Evolutionary conservation across 2,888 invertebrate genomes (phyloP).

Genomic region (Alentia gelatinosa): DNA sequence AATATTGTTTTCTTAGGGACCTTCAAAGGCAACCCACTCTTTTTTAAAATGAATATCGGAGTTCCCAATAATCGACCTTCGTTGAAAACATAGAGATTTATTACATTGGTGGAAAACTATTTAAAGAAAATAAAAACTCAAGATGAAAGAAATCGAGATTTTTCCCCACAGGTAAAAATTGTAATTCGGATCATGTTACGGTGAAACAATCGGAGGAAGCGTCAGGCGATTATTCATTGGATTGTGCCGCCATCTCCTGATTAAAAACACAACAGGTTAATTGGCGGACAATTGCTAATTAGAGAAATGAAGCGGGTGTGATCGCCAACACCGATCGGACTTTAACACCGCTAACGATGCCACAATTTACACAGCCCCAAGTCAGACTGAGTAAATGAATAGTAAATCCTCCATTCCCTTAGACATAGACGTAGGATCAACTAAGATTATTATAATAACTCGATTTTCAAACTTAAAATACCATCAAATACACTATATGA

Average conservation of each 20-base stretch:
- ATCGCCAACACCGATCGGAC: background rate
- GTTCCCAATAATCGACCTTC: background rate
- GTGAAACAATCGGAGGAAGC: background rate
- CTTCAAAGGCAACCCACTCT: no score
- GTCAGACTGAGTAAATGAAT: no score
- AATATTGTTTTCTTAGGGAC: no score
- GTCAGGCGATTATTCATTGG: conserved; percentile 8
- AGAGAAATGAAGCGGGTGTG: conserved; percentile 39
- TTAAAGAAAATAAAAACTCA: background rate
- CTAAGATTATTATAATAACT: no score
- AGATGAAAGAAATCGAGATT: background rate
- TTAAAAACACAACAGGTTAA: conserved; percentile 36
- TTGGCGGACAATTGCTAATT: conserved; percentile 42
- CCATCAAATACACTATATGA: no score
- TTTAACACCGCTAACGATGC: background rate
- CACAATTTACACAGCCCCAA: background rate
- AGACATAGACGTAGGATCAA: no score
- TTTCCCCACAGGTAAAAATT: background rate
- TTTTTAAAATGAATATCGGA: no score
- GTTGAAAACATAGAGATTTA: background rate
- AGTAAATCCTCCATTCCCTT: no score
- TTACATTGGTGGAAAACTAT: background rate
- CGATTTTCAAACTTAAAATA: no score
- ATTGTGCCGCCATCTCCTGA: background rate
- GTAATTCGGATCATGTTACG: background rate